Conservation (phyloP, 2,888 invertebrate genomes). For the Marasmarcha lunaedactyla region DNA sequence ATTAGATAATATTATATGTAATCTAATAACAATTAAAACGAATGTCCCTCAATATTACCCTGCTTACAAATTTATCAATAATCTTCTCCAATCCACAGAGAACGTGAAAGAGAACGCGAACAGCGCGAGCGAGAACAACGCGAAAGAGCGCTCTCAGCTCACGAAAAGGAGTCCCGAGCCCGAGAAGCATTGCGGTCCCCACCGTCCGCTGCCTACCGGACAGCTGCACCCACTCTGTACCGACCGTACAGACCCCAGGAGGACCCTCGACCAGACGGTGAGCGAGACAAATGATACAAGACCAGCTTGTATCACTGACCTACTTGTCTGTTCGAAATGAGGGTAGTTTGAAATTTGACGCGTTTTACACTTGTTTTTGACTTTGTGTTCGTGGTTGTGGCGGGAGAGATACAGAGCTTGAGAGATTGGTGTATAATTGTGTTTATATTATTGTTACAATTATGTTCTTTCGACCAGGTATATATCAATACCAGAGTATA, state of each 20-base stretch:
- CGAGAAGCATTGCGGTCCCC: slow-evolving; percentile 23
- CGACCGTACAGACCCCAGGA: slow-evolving; percentile 41
- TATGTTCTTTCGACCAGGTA: no score
- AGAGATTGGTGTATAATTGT: no score
- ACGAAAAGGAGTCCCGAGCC: slow-evolving; percentile 51
- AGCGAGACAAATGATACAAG: slow-evolving; percentile 10
- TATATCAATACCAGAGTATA: no score
- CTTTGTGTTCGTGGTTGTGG: no score
- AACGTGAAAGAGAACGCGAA: slow-evolving; percentile 39
- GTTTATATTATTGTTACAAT: no score
- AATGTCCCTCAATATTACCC: no score
- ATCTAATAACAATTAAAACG: no score
- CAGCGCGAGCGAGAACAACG: slow-evolving; percentile 55
- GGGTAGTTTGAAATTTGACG: no score
- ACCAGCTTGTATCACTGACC: slow-evolving; percentile 27
- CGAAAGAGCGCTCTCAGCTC: slow-evolving; percentile 23
- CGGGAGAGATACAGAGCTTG: no score
- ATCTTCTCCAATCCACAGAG: slow-evolving; percentile 31
- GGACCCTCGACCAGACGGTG: slow-evolving; percentile 23
- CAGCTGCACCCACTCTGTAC: slow-evolving; percentile 37
- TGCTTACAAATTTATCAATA: slow-evolving; percentile 23
- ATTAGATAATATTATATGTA: no score
- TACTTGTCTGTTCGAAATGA: no score
- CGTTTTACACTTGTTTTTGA: no score
- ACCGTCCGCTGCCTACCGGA: slow-evolving; percentile 27